Evolutionary conservation across 2,113 vertebrate species (phyloP), one percentile per base, ranked within the genome.

Genomic region (Uria lomvia): DNA sequence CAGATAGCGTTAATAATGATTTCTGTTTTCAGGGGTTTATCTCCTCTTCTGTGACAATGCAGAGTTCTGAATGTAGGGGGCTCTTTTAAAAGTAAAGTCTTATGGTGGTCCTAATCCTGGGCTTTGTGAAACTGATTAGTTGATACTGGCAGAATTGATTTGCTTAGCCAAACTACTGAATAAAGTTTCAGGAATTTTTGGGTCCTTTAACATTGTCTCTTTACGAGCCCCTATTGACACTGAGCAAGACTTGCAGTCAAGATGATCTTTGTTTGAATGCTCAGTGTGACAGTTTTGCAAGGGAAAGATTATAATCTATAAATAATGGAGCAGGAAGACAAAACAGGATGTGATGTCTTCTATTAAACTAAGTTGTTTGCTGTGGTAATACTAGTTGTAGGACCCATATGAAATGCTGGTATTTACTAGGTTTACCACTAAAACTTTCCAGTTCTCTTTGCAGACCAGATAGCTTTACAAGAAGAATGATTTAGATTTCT

Each of bases 281-380:
- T 79, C 74, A 66, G 47, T 80, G 74, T 83, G 53, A 65, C 50
- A 43, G 49, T 90, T 94, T 95, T 91, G 72, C 75, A 56, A 74
- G n/a, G 74, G 62, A 18, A 52, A 77, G 76, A 94, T 91, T 84
- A 52, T 79, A 76, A 95, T 78, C 90, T 90, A 79, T 88, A 90
- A 96, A 90, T 74, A 96, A 71, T 40, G 0, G 3, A 95, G 60
- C 75, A 83, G 79, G 82, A 92, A 92, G 68, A 80, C 75, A 88
- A 96, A 96, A 93, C 92, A 96, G 95, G 93, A 94, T 78, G 65
- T 62, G 80, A 95, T 90, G 56, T 40, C 52, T 87, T 94, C 77
- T 67, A 58, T 91, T 81, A 90, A 94, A 72, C 70, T 3, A 55
- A 86, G 72, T 81, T 88, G 36, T 96, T 94, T 93, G 65, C 68